Evolutionary conservation across 2,888 invertebrate genomes (phyloP).

Genomic region (Brenthis daphne): DNA sequence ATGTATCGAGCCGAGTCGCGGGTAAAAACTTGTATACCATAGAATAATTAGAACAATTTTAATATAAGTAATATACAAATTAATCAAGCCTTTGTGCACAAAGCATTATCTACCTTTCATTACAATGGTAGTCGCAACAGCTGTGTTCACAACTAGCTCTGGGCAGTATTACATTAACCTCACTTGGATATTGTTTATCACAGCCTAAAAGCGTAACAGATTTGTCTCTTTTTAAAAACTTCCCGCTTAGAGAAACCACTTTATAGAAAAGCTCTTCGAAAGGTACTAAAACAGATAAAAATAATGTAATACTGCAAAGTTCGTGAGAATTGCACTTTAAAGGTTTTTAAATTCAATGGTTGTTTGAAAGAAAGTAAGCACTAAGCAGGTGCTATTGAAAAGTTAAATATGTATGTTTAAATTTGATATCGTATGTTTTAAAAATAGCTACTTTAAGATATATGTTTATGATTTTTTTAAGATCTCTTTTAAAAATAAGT

Average conservation of each 20-base stretch:
- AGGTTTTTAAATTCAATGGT: slow-evolving; percentile 13
- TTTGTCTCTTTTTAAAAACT: slow-evolving; percentile 46
- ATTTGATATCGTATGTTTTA: neutral
- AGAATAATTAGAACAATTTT: no score
- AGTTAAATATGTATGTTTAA: slow-evolving; percentile 4
- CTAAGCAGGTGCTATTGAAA: slow-evolving; percentile 12
- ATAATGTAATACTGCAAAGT: slow-evolving; percentile 20
- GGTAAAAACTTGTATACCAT: no score
- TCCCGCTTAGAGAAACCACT: slow-evolving; percentile 24
- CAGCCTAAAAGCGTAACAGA: slow-evolving; percentile 65
- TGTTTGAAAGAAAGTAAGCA: slow-evolving; percentile 9
- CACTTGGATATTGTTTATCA: slow-evolving; percentile 64
- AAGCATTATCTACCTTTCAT: neutral
- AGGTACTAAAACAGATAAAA: slow-evolving; percentile 10
- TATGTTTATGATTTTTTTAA: no score
- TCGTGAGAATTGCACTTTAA: slow-evolving; percentile 13
- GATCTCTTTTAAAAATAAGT: no score
- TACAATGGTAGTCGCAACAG: slow-evolving; percentile 34
- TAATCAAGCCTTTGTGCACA: neutral
- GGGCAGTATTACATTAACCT: slow-evolving; percentile 50
- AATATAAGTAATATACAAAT: no score
- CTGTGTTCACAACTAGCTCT: slow-evolving; percentile 37
- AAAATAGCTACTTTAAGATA: no score
- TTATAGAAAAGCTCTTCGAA: slow-evolving; percentile 3
- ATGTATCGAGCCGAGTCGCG: no score